A percentile compares a stretch with the other conserved stretches of the same genome.
phyloP scores from a whole-genome alignment of 30 jellyfish, hydroid and myxozoan species.

The Euphysa ruthae region DNA sequence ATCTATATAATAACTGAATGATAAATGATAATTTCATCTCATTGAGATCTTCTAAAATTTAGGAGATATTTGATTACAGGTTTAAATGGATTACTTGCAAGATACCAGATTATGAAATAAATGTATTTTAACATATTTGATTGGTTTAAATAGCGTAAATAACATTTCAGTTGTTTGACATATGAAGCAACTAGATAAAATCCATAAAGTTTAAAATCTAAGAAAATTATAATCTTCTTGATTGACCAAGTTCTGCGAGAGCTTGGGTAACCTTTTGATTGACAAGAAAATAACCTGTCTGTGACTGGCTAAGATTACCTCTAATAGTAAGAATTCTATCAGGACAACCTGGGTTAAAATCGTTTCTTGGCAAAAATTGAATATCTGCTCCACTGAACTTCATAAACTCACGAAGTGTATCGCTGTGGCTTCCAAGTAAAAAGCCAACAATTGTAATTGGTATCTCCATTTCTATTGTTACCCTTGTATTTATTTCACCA shows the following conservation, averaged over 20 bases:
- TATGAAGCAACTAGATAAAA: no score
- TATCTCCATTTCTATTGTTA: conserved; percentile 86
- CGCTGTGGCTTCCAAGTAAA: conserved; percentile 89
- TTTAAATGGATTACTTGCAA: no score
- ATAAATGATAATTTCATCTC: no score
- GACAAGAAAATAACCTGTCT: conserved; percentile 81
- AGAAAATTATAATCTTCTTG: no score
- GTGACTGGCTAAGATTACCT: conserved; percentile 87
- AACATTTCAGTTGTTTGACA: no score
- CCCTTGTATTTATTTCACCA: conserved; percentile 69
- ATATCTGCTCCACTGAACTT: conserved; percentile 98
- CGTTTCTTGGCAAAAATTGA: conserved; percentile 95
- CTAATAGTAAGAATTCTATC: conserved; percentile 87
- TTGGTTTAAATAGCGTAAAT: no score
- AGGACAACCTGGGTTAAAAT: conserved; percentile 88
- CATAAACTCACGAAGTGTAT: conserved; percentile 85
- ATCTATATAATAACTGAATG: no score
- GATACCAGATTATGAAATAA: no score
- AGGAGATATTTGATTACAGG: no score
- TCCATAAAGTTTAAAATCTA: no score
- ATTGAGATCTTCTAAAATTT: no score
- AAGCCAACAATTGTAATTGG: conserved; percentile 93
- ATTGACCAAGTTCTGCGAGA: conserved; percentile 39
- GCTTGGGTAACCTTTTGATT: conserved; percentile 92
- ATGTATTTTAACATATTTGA: no score